Percentiles rank a stretch among this genome's conserved stretches.
Evolutionary conservation across 2,113 vertebrate genomes (phyloP).

Genomic region (Megalops atlanticus): DNA sequence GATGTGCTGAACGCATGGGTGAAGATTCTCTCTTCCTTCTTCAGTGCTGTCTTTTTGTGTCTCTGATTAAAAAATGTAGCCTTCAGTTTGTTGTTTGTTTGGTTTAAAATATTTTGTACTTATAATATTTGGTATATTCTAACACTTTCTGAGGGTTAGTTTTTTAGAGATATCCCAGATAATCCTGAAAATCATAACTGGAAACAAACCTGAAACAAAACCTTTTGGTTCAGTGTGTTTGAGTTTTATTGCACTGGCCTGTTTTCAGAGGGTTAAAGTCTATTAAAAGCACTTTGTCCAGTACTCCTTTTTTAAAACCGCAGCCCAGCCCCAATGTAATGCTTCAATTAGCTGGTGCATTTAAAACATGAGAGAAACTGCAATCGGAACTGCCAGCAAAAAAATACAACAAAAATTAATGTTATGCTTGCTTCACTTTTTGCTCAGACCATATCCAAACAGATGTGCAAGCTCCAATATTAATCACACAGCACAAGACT

Average conservation of each 20-base stretch:
- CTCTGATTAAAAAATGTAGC: too few relatives aligned
- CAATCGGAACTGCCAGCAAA: neutral
- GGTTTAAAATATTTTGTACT: too few relatives aligned
- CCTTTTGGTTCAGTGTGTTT: neutral
- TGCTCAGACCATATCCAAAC: neutral
- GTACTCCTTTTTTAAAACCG: neutral
- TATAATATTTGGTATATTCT: too few relatives aligned
- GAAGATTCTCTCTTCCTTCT: too few relatives aligned
- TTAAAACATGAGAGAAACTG: neutral
- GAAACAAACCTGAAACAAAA: neutral
- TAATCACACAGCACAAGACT: neutral
- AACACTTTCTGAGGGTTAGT: too few relatives aligned
- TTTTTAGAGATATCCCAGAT: too few relatives aligned
- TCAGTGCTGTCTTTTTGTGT: too few relatives aligned
- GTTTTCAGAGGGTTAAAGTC: neutral
- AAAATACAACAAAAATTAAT: neutral
- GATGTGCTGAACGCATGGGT: too few relatives aligned
- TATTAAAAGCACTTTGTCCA: neutral
- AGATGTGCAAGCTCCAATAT: neutral
- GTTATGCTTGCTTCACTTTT: neutral
- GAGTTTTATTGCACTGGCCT: neutral
- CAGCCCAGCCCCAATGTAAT: neutral
- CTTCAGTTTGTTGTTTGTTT: too few relatives aligned
- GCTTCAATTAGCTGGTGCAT: neutral
- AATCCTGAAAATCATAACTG: too few relatives aligned